A percentile compares a stretch with the other conserved stretches of the same genome.
Conservation (phyloP, 2,113 vertebrate genomes). For the Leptocoma aspasia region DNA sequence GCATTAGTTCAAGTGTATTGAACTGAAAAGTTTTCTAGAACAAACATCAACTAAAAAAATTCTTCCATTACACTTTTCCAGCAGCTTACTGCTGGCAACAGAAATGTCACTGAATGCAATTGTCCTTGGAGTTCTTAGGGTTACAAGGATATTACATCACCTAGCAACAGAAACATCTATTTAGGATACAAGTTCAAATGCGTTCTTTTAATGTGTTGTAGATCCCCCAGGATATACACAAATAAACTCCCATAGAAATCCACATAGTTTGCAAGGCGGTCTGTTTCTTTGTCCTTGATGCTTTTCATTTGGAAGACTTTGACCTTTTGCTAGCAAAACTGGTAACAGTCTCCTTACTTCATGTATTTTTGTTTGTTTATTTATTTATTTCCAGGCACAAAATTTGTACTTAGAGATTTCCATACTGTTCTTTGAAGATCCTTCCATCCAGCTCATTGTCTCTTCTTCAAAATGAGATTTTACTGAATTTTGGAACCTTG, state of each 20-base stretch:
- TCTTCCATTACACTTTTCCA: not conserved
- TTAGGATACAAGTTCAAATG: constrained; percentile 24
- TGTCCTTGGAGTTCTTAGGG: not conserved
- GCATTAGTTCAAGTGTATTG: not conserved
- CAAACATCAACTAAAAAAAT: not conserved
- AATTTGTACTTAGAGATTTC: not conserved
- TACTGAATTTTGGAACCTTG: not conserved
- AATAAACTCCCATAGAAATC: not conserved
- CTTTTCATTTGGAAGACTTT: constrained; percentile 21
- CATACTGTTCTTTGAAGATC: not conserved
- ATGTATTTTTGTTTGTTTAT: not conserved
- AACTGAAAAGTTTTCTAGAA: not conserved
- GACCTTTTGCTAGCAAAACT: constrained; percentile 18
- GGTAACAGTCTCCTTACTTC: not conserved
- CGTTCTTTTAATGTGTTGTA: constrained; percentile 5
- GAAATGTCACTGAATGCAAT: constrained; percentile 2
- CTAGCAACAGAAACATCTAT: constrained; percentile 37
- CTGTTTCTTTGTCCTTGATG: constrained; percentile 21
- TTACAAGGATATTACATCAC: constrained; percentile 38
- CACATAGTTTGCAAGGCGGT: not conserved
- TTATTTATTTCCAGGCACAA: not conserved
- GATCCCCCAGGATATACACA: constrained; percentile 26
- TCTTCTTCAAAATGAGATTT: not conserved
- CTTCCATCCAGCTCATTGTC: not conserved
- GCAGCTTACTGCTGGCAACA: not conserved